phyloP scores from a whole-genome alignment of 2,113 vertebrate species.

The Aramus guarauna region DNA sequence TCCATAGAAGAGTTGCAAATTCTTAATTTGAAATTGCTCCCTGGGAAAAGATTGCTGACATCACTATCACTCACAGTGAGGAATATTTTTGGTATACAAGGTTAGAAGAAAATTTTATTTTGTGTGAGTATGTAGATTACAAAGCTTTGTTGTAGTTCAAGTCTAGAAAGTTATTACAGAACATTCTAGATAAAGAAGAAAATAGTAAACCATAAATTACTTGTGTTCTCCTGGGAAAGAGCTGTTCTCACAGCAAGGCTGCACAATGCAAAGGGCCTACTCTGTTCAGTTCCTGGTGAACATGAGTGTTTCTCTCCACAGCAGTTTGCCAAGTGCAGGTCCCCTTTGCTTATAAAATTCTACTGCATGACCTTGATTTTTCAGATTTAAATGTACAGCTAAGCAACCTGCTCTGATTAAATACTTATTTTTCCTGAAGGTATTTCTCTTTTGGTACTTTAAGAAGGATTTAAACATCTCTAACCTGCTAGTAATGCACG shows the following conservation, averaged over 20 bases:
- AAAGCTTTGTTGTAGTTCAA: background rate
- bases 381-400: background rate
- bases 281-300: background rate
- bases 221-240: too few relatives aligned
- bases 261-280: background rate
- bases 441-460: conserved; percentile 7
- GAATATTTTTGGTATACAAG: background rate
- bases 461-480: background rate
- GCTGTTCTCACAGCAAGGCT: background rate
- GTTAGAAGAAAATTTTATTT: background rate
- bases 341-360: background rate
- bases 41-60: background rate
- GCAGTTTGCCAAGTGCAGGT: background rate
- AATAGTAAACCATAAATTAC: background rate
- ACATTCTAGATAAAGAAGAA: conserved; percentile 5
- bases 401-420: background rate
- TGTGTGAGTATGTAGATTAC: background rate
- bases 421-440: conserved; percentile 19
- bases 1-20: background rate
- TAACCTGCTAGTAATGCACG: background rate
- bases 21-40: background rate
- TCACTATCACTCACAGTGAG: background rate
- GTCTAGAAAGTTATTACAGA: background rate
- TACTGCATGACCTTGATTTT: background rate
- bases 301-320: background rate